Conservation (phyloP, 2,113 vertebrate species). For the Colaptes auratus region DNA sequence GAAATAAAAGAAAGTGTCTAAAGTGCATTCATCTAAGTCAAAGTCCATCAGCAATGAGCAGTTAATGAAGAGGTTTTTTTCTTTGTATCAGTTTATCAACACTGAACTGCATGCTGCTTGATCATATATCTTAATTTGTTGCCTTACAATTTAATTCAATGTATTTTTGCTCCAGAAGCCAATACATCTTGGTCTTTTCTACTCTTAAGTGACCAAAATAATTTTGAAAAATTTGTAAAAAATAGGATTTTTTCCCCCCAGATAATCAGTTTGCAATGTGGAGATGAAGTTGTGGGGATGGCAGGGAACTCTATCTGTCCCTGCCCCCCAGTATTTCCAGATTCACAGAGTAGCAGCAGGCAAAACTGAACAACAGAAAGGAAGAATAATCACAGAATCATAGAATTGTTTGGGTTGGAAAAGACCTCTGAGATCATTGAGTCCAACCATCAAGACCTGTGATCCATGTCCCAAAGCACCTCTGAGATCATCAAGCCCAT, state of each 20-base stretch:
- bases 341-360: not conserved
- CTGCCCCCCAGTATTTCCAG: not conserved
- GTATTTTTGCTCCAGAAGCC: not conserved
- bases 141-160: constrained; percentile 17
- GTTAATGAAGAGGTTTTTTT: not conserved
- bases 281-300: not conserved
- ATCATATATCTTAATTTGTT: not conserved
- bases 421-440: no score
- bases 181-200: not conserved
- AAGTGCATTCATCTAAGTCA: constrained; percentile 11
- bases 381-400: not conserved
- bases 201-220: not conserved
- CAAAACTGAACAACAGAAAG: not conserved
- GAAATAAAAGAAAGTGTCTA: not conserved
- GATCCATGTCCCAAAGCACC: no score
- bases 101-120: not conserved
- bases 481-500: no score
- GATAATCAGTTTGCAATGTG: not conserved
- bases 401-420: no score
- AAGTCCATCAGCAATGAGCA: constrained; percentile 14
- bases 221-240: not conserved
- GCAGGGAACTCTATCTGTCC: not conserved
- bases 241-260: not conserved
- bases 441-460: no score
- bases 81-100: not conserved